Evolutionary conservation across 2,797 vertebrate species (phyloP), one percentile per base, ranked within the genome.

Genomic region (Prunella strophiata): DNA sequence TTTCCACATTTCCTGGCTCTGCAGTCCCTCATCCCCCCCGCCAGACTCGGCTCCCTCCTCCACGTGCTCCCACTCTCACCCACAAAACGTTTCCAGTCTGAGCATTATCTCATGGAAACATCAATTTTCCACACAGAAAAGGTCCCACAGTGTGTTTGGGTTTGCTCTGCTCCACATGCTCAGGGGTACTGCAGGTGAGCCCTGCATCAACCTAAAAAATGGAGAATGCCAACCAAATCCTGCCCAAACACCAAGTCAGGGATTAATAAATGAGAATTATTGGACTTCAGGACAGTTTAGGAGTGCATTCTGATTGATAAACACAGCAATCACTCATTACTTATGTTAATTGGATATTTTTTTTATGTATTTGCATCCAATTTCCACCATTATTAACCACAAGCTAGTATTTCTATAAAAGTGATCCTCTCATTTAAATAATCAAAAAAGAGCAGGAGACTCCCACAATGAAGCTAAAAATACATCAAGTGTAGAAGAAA

Each of bases 1-100:
- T 17, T 42, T 8, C 80, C 14, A 18, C 19, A 18, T 25, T 52
- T 71, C 58, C 63, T 29, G 58, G 9, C 38, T 68, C 66, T 34
- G 34, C 32, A 68, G n/a, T 1, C 21, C 45, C 51, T 47, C 7
- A 1, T 11, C 27, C 27, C 45, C 29, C 26, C 0, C 0, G 4
- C 61, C 72, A 88, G 27, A 18, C 43, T 6, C 7, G 32, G 67
- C n/a, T 76, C 57, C 67, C 2, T 8, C 30, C 43, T 55, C n/a
- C 62, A 16, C 1, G 3, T 17, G 1, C 54, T 76, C 57, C 52
- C 70, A 26, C 51, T 54, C 54, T 36, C 34, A 26, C 2, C 57
- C 57, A 18, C 55, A 26, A 43, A 25, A 38, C 11, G 4, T 40
- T 66, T 30, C 67, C 93, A 88, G 30, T 19, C 42, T 9, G 21